A percentile compares a stretch with the other conserved stretches of the same genome.
phyloP scores from a whole-genome alignment of 2,797 vertebrate genomes.

The Menidia menidia region DNA sequence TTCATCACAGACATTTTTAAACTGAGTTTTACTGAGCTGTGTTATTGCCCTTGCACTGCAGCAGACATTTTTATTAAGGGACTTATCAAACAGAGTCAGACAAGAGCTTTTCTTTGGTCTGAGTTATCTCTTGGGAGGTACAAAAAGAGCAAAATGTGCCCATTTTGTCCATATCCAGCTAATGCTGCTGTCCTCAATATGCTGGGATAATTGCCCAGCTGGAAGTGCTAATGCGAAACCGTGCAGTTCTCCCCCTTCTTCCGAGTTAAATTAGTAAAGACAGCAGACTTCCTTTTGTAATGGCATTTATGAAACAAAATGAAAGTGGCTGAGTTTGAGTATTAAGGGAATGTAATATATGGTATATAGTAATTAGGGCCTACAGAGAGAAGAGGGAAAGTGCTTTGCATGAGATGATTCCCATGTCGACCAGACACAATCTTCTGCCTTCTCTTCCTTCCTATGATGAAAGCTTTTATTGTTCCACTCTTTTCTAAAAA shows the following conservation, averaged over 20 bases:
- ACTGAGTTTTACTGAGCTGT: slow-evolving; percentile 3
- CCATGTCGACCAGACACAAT: slow-evolving; percentile 55
- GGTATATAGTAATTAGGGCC: slow-evolving; percentile 70
- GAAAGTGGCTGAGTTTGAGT: slow-evolving; percentile 61
- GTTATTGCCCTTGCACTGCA: slow-evolving; percentile 26
- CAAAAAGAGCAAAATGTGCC: slow-evolving; percentile 31
- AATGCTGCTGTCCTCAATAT: slow-evolving; percentile 28
- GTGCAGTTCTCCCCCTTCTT: slow-evolving; percentile 52
- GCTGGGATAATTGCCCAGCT: slow-evolving; percentile 58
- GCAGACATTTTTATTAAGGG: slow-evolving; percentile 15
- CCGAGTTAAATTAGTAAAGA: slow-evolving; percentile 31
- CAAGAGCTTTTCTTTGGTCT: slow-evolving; percentile 48
- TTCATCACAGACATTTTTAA: background rate
- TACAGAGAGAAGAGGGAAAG: slow-evolving; percentile 58
- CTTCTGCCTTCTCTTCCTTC: slow-evolving; percentile 54
- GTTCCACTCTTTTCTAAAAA: slow-evolving; percentile 48
- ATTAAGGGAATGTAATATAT: slow-evolving; percentile 70
- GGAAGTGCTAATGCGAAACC: slow-evolving; percentile 59
- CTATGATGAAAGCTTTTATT: slow-evolving; percentile 67
- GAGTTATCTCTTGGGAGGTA: slow-evolving; percentile 39
- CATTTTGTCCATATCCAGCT: slow-evolving; percentile 13
- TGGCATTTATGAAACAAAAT: slow-evolving; percentile 57
- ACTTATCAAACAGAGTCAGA: slow-evolving; percentile 52
- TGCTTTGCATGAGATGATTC: slow-evolving; percentile 53
- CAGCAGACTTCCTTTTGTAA: slow-evolving; percentile 47